Percentiles rank a stretch among this genome's conserved stretches.
These are phyloP conservation scores for Rhimphoctona megacephalus DNA, from an alignment of 2,888 invertebrate species.

Conservation along the genomic window DNA sequence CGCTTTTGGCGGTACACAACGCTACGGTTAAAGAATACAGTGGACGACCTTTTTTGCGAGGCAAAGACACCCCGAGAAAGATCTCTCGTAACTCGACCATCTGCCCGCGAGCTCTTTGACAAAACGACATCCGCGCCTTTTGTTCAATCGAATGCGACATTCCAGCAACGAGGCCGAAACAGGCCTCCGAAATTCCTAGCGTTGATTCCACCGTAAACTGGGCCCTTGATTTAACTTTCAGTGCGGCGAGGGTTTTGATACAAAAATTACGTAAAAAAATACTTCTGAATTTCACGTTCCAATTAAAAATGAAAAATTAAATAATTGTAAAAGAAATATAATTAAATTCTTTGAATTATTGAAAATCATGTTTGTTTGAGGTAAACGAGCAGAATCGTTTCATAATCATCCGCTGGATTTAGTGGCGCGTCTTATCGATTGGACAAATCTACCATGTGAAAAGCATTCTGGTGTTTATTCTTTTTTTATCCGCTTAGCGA, in stretches of 20 bases:
- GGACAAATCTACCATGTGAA: conserved; percentile 69
- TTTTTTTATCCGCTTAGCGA: conserved; percentile 40
- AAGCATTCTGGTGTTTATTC: conserved; percentile 67
- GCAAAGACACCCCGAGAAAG: conserved; percentile 60
- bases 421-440: conserved; percentile 68
- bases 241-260: conserved; percentile 50
- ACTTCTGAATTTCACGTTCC: background rate
- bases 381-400: background rate
- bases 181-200: conserved; percentile 38
- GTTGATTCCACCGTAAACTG: conserved; percentile 12
- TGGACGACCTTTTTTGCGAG: conserved; percentile 68
- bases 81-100: conserved; percentile 71
- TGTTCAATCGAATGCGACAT: conserved; percentile 70
- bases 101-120: conserved; percentile 67
- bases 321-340: background rate
- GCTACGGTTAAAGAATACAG: conserved; percentile 23
- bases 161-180: conserved; percentile 51
- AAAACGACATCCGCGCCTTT: conserved; percentile 75
- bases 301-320: background rate
- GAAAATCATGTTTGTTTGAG: background rate
- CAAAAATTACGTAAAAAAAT: background rate
- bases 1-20: conserved; percentile 37
- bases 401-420: conserved; percentile 1
- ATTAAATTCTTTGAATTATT: background rate
- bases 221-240: conserved; percentile 31